These are phyloP conservation scores for Cacoxenus indagator DNA, from an alignment of 2,888 invertebrate genomes.

Conservation along the genomic window DNA sequence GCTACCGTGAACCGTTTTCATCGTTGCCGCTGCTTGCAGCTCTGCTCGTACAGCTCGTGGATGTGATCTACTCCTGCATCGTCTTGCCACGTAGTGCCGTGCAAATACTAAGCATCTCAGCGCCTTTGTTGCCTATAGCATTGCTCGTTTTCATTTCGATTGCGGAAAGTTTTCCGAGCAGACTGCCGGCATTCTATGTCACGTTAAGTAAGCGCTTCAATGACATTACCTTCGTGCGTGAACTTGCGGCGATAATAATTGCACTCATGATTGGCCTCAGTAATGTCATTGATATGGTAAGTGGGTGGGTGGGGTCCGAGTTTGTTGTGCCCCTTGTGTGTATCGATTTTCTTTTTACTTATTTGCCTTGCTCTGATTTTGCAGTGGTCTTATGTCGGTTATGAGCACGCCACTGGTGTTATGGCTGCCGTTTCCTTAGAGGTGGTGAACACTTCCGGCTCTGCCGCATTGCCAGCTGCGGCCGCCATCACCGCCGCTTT, in stretches of 20 bases:
- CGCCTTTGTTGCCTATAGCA: slow-evolving; percentile 64
- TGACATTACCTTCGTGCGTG: slow-evolving; percentile 73
- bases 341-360: neutral
- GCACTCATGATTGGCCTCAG: slow-evolving; percentile 74
- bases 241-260: slow-evolving; percentile 74
- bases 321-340: neutral
- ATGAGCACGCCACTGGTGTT: neutral
- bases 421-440: neutral
- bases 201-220: slow-evolving; percentile 74
- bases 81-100: slow-evolving; percentile 72
- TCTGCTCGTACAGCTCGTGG: slow-evolving; percentile 75
- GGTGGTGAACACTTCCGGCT: neutral
- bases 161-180: slow-evolving; percentile 69
- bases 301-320: slow-evolving; percentile 40
- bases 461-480: neutral
- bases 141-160: slow-evolving; percentile 69
- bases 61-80: slow-evolving; percentile 73
- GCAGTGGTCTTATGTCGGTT: slow-evolving; percentile 14
- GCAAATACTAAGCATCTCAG: slow-evolving; percentile 65
- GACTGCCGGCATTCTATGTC: slow-evolving; percentile 71
- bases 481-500: neutral
- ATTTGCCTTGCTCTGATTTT: neutral
- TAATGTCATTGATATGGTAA: slow-evolving; percentile 77
- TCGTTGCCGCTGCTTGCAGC: slow-evolving; percentile 77
- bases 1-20: slow-evolving; percentile 77